phyloP scores from a whole-genome alignment of 2,888 invertebrate genomes.

The Latheticus oryzae region DNA sequence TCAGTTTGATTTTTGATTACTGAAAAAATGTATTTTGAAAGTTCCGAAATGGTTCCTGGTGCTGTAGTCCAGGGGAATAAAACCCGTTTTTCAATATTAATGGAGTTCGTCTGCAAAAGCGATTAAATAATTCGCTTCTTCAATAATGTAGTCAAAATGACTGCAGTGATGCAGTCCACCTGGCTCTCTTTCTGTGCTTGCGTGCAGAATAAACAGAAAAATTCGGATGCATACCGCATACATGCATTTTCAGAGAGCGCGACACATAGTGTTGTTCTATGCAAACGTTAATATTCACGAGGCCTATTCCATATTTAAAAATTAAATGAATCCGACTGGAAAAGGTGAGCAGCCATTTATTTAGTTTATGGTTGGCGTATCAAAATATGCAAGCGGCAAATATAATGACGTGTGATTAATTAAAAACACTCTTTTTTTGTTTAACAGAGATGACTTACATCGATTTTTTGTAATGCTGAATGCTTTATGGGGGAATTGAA shows the following conservation, averaged over 20 bases:
- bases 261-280: slow-evolving; percentile 25
- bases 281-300: slow-evolving; percentile 51
- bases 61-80: slow-evolving; percentile 34
- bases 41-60: slow-evolving; percentile 12
- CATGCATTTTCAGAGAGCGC: slow-evolving; percentile 33
- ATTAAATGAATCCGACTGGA: slow-evolving; percentile 51
- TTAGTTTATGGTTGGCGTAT: slow-evolving; percentile 40
- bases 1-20: too few relatives aligned
- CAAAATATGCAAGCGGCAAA: slow-evolving; percentile 37
- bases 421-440: slow-evolving; percentile 9
- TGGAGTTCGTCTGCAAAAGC: slow-evolving; percentile 61
- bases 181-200: slow-evolving; percentile 44
- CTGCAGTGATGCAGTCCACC: slow-evolving; percentile 53
- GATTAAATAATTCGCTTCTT: slow-evolving; percentile 63
- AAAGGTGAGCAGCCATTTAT: slow-evolving; percentile 43
- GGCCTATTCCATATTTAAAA: slow-evolving; percentile 56
- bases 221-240: slow-evolving; percentile 36
- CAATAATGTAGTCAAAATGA: slow-evolving; percentile 60
- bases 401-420: slow-evolving; percentile 38
- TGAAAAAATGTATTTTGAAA: too few relatives aligned
- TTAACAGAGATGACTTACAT: slow-evolving; percentile 1
- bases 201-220: slow-evolving; percentile 34
- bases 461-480: slow-evolving; percentile 16
- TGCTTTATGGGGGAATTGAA: too few relatives aligned
- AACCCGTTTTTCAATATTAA: slow-evolving; percentile 57